Base-by-base conservation (phyloP, 92 coral and sea anemone species). In the Metridium senile region DNA sequence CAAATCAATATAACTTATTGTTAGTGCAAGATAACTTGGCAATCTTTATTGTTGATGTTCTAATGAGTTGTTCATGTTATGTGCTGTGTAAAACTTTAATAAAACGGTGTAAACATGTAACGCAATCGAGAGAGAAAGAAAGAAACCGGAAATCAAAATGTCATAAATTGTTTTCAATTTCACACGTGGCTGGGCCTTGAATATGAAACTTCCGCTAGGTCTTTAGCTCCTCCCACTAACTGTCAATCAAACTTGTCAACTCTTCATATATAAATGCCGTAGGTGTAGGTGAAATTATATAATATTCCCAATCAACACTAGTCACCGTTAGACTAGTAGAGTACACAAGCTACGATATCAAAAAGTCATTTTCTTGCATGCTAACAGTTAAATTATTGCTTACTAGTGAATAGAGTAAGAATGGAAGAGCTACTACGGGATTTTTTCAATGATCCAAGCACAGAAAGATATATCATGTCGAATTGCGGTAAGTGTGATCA, bases 351-450 rank as follows among this genome's bases (percentile, higher is more conserved):
- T 25, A 71, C n/a, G 54, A 71, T 47, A 33, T 19, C 26, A 62
- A 19, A n/a, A n/a, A n/a, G n/a, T n/a, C n/a, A n/a, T 49, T 26
- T 45, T 7, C 8, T 18, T 53, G 8, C 3, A 19, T 2, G 21
- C 8, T 25, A 26, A 59, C 65, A 1, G 2, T 1, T 10, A 0
- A 19, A 10, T 21, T 22, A n/a, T 9, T 59, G 65, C 8, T 3
- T n/a, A 59, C 28, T 59, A 21, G 26, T 6, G 31, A 4, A 59
- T 26, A 10, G 1, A 31, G 39, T 1, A 28, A 67, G 56, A 29
- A 79, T 79, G 84, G 84, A 79, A 70, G 84, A 79, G n/a, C 27
- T 79, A 13, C 84, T 79, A 1, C 18, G 76, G 46, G 84, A 79
- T 35, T 79, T 79, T 62, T 68, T 79, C 62, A 79, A 79, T 33